These are phyloP conservation scores for Acutogordius australiensis DNA, from an alignment of 2,888 invertebrate species.

Conservation along the genomic window DNA sequence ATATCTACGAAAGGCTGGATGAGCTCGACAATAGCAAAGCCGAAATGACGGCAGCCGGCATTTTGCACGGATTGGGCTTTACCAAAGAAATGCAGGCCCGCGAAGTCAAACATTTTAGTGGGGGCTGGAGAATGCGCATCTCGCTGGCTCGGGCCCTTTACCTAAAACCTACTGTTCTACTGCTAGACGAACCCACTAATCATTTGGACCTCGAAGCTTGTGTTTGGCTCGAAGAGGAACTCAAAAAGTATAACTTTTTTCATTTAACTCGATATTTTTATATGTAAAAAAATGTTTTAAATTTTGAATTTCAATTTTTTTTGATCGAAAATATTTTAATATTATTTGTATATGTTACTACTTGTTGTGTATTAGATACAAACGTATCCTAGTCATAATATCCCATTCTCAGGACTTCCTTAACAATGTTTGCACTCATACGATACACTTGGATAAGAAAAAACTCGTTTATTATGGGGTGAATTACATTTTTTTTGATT, in stretches of 20 bases:
- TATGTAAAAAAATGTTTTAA: background rate
- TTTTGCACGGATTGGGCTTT: conserved; percentile 85
- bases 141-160: conserved; percentile 32
- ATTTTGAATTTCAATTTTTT: background rate
- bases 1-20: conserved; percentile 81
- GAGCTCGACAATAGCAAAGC: conserved; percentile 84
- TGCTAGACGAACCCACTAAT: conserved; percentile 33
- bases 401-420: conserved; percentile 96
- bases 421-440: conserved; percentile 67
- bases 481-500: too few species aligned
- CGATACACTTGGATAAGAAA: conserved; percentile 70
- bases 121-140: conserved; percentile 36
- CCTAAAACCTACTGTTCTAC: conserved; percentile 30
- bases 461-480: conserved; percentile 72
- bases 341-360: too few species aligned
- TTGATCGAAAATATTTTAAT: conserved; percentile 14
- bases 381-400: conserved; percentile 75
- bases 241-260: conserved; percentile 38
- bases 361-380: too few species aligned
- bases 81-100: conserved; percentile 34
- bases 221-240: conserved; percentile 93
- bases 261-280: conserved; percentile 6
- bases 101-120: conserved; percentile 36
- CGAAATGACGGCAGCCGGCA: conserved; percentile 65
- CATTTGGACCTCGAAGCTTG: conserved; percentile 58